These are phyloP conservation scores for Camptogramma bilineatum DNA, from an alignment of 2,888 invertebrate species.

Conservation along the genomic window DNA sequence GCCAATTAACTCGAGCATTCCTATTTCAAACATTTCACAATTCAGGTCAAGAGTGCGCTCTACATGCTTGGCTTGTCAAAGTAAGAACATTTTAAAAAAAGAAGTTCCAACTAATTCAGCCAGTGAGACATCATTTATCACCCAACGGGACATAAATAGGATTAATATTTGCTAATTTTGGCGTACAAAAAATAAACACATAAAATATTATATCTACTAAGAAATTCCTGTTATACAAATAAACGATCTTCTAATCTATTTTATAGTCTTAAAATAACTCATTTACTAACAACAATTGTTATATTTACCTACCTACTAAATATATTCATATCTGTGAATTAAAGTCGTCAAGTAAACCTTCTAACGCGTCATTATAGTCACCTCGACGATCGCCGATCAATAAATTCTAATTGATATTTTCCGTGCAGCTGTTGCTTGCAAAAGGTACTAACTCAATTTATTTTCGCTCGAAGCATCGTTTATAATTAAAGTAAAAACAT, in stretches of 20 bases:
- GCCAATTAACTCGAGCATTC: conserved; percentile 46
- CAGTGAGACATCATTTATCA: background rate
- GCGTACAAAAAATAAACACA: too few relatives aligned
- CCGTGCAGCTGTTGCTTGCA: conserved; percentile 15
- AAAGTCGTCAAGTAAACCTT: background rate
- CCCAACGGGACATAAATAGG: background rate
- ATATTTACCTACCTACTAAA: background rate
- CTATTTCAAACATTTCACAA: conserved; percentile 37
- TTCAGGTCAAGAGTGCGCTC: conserved; percentile 45
- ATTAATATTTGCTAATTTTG: background rate
- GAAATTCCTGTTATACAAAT: too few relatives aligned
- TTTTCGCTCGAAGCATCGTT: background rate
- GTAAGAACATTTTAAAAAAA: conserved; percentile 16
- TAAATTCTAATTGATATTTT: conserved; percentile 14
- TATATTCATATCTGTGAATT: background rate
- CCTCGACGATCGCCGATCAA: conserved; percentile 10
- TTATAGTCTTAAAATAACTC: too few relatives aligned
- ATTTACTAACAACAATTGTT: too few relatives aligned
- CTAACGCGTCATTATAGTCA: background rate
- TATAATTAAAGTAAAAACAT: background rate
- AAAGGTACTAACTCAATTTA: background rate
- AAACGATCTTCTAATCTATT: too few relatives aligned
- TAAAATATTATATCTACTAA: too few relatives aligned
- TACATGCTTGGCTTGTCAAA: conserved; percentile 20
- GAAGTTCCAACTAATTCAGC: background rate